Evolutionary conservation across 2,113 vertebrate species (phyloP).

Genomic region (Struthidea cinerea): DNA sequence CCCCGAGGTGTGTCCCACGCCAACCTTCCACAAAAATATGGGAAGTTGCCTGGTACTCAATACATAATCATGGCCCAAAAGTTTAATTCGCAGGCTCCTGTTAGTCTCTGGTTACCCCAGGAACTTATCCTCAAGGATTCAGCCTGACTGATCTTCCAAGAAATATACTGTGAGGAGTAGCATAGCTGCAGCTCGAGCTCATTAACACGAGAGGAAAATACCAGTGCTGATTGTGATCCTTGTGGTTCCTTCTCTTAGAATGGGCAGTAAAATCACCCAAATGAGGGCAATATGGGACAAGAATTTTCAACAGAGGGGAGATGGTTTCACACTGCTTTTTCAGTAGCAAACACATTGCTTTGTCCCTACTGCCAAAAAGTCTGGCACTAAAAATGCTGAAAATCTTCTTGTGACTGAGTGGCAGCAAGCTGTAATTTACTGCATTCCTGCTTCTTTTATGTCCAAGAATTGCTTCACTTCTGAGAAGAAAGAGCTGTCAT

Average conservation of each 20-base stretch:
- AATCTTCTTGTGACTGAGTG: not conserved
- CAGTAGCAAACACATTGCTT: not conserved
- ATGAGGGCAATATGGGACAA: not conserved
- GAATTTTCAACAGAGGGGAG: not conserved
- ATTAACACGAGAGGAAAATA: not conserved
- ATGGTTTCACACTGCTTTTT: not conserved
- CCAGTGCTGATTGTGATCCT: not conserved
- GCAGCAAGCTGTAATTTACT: constrained; percentile 35
- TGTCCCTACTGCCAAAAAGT: not conserved
- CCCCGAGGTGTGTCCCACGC: not conserved
- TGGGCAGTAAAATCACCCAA: not conserved
- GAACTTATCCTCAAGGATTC: not conserved
- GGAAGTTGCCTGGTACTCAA: not conserved
- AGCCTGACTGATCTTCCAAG: not conserved
- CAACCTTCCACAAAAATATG: not conserved
- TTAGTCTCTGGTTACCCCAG: not conserved
- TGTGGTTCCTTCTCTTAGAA: not conserved
- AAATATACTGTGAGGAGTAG: not conserved
- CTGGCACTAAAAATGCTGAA: not conserved
- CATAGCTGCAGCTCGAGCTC: not conserved
- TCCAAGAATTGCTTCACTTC: constrained; percentile 20
- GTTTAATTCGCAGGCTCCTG: not conserved
- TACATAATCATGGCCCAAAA: not conserved
- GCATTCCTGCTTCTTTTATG: constrained; percentile 10
- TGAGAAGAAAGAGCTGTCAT: constrained; percentile 16